Conservation (phyloP, 1,140 invertebrate genomes). For the Lepidurus apus region DNA sequence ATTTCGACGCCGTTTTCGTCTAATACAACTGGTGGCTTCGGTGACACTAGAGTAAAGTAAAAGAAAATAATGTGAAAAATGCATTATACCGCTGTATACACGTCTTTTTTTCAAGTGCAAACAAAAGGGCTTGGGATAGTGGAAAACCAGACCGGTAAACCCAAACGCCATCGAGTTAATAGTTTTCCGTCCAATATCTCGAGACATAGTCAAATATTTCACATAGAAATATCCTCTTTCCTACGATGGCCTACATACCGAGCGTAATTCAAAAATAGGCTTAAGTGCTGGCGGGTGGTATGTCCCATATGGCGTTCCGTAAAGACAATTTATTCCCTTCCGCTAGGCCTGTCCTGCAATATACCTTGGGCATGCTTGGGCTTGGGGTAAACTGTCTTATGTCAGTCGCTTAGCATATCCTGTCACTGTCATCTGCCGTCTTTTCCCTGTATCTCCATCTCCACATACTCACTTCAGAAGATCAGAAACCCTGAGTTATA, state of each 20-base stretch:
- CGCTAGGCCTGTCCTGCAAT: background rate
- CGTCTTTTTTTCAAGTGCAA: too few relatives aligned
- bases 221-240: background rate
- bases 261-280: conserved; percentile 19
- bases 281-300: conserved; percentile 17
- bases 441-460: background rate
- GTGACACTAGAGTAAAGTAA: background rate
- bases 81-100: too few relatives aligned
- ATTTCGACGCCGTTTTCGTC: conserved; percentile 34
- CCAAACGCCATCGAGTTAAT: background rate
- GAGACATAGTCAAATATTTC: background rate
- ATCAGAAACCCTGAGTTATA: too few relatives aligned
- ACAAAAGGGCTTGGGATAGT: too few relatives aligned
- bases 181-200: background rate
- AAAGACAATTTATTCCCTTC: conserved; percentile 9
- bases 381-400: background rate
- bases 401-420: conserved; percentile 14
- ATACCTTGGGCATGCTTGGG: background rate
- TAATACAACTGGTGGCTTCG: background rate
- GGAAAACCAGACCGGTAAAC: too few relatives aligned
- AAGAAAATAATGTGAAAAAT: background rate
- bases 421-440: conserved; percentile 13
- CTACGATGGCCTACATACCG: background rate
- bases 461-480: background rate
- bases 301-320: conserved; percentile 8